Conservation (phyloP, 1,140 invertebrate species). For the Drosophila leontia region DNA sequence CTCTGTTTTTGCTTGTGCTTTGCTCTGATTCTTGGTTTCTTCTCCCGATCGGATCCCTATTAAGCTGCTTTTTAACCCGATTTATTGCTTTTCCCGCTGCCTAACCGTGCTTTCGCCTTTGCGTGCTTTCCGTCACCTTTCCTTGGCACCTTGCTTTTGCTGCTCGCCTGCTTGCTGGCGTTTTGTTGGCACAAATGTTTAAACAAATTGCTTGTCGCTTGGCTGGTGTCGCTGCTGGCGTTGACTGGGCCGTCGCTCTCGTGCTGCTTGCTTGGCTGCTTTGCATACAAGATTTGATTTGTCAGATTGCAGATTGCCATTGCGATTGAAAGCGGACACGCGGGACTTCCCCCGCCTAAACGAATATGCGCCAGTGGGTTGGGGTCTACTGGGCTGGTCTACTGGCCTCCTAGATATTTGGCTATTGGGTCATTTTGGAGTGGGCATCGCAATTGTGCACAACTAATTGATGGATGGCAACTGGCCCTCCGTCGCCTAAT, state of each 20-base stretch:
- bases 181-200: slow-evolving; percentile 71
- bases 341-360: slow-evolving; percentile 16
- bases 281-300: slow-evolving; percentile 74
- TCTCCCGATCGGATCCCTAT: background rate
- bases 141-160: slow-evolving; percentile 1
- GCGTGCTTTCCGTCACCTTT: background rate
- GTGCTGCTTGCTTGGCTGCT: slow-evolving; percentile 35
- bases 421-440: background rate
- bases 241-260: background rate
- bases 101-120: background rate
- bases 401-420: background rate
- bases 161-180: slow-evolving; percentile 32
- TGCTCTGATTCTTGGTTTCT: background rate
- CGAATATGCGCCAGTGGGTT: slow-evolving; percentile 28
- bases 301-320: slow-evolving; percentile 64
- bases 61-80: background rate
- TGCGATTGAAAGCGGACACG: slow-evolving; percentile 40
- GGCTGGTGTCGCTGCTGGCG: slow-evolving; percentile 14
- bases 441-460: slow-evolving; percentile 37
- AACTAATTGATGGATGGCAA: slow-evolving; percentile 51
- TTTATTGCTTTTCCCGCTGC: background rate
- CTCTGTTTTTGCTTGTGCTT: background rate
- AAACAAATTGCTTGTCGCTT: slow-evolving; percentile 76
- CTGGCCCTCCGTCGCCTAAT: slow-evolving; percentile 23
- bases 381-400: background rate